Percentiles rank a stretch among this genome's conserved stretches.
Conservation (phyloP, 2,113 vertebrate genomes). For the Pycnonotus jocosus region DNA sequence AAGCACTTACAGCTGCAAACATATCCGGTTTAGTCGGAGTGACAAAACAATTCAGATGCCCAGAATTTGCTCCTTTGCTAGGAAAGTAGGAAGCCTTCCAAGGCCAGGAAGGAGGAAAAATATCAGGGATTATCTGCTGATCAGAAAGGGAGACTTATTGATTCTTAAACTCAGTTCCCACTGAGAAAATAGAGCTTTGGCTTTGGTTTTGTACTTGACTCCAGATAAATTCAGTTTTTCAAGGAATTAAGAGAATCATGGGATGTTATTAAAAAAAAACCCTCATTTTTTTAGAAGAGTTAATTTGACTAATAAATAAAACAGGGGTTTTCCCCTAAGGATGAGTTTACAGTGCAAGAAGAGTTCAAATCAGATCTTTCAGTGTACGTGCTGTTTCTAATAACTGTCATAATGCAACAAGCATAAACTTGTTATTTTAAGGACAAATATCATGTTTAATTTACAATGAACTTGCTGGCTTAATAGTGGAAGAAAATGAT, state of each 20-base stretch:
- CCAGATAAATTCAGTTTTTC: not conserved
- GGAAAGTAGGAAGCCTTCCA: not conserved
- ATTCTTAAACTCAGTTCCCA: not conserved
- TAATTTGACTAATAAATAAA: not conserved
- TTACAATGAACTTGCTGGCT: not conserved
- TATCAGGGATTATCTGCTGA: not conserved
- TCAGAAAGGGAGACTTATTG: not conserved
- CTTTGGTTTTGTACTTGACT: not conserved
- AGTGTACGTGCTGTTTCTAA: not conserved
- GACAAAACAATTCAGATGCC: not conserved
- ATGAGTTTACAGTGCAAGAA: not conserved
- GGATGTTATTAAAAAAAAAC: not conserved
- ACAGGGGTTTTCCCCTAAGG: not conserved
- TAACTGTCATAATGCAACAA: not conserved
- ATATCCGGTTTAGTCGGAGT: not conserved
- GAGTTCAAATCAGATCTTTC: not conserved
- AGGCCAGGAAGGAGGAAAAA: not conserved
- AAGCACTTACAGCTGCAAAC: not conserved
- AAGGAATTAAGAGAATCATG: not conserved
- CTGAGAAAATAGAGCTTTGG: not conserved
- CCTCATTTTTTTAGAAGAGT: not conserved
- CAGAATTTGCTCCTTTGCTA: not conserved
- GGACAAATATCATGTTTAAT: not conserved
- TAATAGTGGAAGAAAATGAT: not conserved
- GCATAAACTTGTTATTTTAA: not conserved